phyloP scores from a whole-genome alignment of 92 coral and sea anemone species.

The Meandrina meandrites region DNA sequence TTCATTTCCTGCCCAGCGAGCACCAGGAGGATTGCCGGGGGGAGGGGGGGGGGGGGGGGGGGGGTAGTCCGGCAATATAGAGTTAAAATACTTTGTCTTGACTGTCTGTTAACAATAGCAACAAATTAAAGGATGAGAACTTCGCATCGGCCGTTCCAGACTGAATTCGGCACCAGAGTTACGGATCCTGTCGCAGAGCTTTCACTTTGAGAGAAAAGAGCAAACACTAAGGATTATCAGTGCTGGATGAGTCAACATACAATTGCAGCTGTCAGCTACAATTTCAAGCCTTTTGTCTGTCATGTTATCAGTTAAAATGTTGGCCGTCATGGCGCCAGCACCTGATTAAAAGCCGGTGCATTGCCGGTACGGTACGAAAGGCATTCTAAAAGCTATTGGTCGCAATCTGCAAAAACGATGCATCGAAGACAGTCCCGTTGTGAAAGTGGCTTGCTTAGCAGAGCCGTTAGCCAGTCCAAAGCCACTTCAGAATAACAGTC shows the following conservation, averaged over 20 bases:
- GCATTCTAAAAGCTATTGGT: not conserved
- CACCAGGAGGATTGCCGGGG: no score
- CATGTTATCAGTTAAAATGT: not conserved
- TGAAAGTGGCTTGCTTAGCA: no score
- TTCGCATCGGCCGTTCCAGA: no score
- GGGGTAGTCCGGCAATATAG: no score
- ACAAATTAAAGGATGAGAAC: no score
- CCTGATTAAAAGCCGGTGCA: no score
- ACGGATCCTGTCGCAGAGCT: not conserved
- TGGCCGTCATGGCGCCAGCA: not conserved
- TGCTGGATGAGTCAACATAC: not conserved
- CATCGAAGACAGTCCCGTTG: not conserved
- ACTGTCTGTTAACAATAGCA: no score
- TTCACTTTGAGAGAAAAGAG: not conserved
- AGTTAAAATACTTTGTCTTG: no score
- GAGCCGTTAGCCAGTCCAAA: no score
- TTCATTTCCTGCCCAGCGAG: no score
- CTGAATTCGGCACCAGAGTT: no score
- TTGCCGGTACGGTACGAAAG: not conserved
- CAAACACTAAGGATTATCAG: not conserved
- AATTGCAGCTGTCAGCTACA: not conserved
- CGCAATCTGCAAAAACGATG: not conserved
- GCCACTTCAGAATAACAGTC: not conserved
- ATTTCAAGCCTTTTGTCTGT: not conserved
- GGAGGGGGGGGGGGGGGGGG: no score